Evolutionary conservation across 2,797 vertebrate species (phyloP).

Genomic region (Trachops cirrhosus): DNA sequence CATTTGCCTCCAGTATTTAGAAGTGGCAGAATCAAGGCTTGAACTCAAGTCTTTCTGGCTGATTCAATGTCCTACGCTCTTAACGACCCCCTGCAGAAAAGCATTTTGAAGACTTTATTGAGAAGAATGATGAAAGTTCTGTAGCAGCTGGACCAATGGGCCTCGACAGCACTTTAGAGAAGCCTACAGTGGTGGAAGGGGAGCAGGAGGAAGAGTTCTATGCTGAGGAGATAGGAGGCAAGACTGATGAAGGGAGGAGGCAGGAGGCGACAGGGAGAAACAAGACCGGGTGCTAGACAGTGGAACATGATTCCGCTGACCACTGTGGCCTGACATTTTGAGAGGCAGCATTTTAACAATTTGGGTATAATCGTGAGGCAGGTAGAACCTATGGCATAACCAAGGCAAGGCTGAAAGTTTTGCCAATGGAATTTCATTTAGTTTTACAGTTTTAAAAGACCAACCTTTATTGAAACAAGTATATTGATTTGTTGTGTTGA

Average conservation of each 20-base stretch:
- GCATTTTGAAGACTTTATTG: background rate
- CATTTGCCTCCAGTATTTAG: background rate
- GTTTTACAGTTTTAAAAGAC: slow-evolving; percentile 8
- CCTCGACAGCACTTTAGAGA: background rate
- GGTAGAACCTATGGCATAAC: background rate
- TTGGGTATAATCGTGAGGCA: background rate
- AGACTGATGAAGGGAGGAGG: background rate
- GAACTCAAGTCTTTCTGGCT: background rate
- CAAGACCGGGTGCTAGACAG: accelerated
- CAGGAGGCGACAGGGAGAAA: background rate
- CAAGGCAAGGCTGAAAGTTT: background rate
- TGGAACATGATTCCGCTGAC: background rate
- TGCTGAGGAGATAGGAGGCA: background rate
- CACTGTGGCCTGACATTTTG: background rate
- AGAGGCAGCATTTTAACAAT: background rate
- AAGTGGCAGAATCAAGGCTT: background rate
- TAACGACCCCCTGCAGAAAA: background rate
- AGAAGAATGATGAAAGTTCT: background rate
- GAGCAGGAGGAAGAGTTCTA: background rate
- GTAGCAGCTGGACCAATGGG: background rate
- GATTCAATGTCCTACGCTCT: background rate
- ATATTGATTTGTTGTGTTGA: background rate
- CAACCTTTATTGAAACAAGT: background rate
- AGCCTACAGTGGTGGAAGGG: background rate
- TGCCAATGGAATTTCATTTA: background rate